Evolutionary conservation across 2,797 vertebrate genomes (phyloP), one percentile per base, ranked within the genome.

Genomic region (Zenarchopterus dispar): DNA sequence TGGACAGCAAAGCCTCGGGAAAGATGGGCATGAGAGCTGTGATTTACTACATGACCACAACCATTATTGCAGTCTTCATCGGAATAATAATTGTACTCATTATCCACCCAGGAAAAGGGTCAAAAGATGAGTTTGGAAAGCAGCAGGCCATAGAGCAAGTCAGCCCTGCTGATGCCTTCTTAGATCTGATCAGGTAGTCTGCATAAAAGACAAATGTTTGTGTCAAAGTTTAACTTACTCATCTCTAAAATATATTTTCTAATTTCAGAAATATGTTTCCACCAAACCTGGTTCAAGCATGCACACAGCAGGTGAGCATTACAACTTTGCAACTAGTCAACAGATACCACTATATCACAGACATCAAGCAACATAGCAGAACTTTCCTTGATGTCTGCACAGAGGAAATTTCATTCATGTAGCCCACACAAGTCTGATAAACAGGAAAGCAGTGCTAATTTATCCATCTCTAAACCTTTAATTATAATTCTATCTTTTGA

Each of bases 1-100:
- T 99, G 90, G 97, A 99, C 91, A 97, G 95, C 79, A 97, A 95
- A 86, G 97, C 97, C 0, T 98, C 97, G 36, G 97, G 97, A 24
- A 98, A 97, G 91, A 99, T 99, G 97, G 97, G 97, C 45, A 90
- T 99, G 91, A 93, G 97, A 87, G 97, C 97, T 0, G 96, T 99
- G 51, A 90, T 97, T 70, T 99, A 99, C 89, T 99, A 99, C 92
- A 98, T 97, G 95, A 96, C 95, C 46, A 99, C 97, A 0, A 99
- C 97, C 2, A 91, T 99, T 78, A 96, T 99, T 57, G 97, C 97
- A 1, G 97, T 99, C 64, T 93, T 98, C 81, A 94, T 96, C 22
- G 97, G 97, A 43, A 98, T 98, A 85, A 90, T 99, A 78, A 93
- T 98, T 77, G 97, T 99, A 80, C 94, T 98, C 82, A 97, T 98